Base-by-base conservation (phyloP, 2,113 vertebrate genomes). In the Poeciliopsis retropinna region DNA sequence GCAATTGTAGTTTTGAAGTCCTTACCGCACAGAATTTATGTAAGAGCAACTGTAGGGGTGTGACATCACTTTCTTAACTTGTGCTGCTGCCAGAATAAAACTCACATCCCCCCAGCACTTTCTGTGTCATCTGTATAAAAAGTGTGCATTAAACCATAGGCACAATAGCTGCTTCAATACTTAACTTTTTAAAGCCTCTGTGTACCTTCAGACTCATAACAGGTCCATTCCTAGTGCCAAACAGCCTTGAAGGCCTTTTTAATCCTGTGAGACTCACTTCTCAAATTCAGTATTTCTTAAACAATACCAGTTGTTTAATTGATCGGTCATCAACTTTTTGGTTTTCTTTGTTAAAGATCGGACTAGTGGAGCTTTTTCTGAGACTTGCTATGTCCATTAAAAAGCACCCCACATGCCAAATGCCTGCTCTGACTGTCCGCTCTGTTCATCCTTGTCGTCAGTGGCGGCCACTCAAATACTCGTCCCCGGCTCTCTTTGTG, bases 351-450 rank as follows among this genome's bases (percentile, higher is more conserved):
- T 22, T 60, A 31, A 41, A 5, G 44, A 72, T 41, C 19, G 37
- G 63, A n/a, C 69, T 66, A 28, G 29, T 76, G 70, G 61, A 77
- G 67, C 80, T 54, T 65, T 25, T 11, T 4, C 1, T 30, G 61
- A 79, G 62, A 61, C 61, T 70, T 44, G 73, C 74, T 69, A 78
- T 87, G 83, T 71, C 27, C 14, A 15, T 31, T 71, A 81, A 34
- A 83, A 64, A 64, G 39, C 73, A 83, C 86, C 83, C 82, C 78
- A 89, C 81, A 77, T 76, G 78, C 79, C 78, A 75, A 87, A 83
- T 76, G 41, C 30, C 76, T 83, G 80, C 77, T 80, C 71, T 17
- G 63, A 67, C 62, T 88, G 88, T 90, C 87, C 66, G 30, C 75
- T 76, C 34, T 3, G 30, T 82, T 91, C 86, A 78, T 88, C 83